These are phyloP conservation scores for Pomatostomus ruficeps DNA, from an alignment of 2,113 vertebrate species.

Conservation along the genomic window DNA sequence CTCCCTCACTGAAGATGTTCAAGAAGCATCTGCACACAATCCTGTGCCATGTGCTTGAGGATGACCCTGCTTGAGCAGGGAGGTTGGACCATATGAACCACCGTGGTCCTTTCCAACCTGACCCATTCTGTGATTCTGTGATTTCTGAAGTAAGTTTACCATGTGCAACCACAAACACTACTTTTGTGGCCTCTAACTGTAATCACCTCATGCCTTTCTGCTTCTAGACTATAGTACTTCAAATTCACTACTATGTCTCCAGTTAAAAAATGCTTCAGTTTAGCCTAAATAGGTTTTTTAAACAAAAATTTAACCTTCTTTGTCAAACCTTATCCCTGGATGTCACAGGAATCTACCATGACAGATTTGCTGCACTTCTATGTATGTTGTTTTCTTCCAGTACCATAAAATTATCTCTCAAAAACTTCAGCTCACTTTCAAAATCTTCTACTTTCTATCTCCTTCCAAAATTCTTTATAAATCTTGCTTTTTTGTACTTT, in stretches of 20 bases:
- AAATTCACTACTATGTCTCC: neutral
- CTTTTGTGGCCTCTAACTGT: neutral
- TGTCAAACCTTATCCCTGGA: neutral
- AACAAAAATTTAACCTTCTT: neutral
- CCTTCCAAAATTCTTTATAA: neutral
- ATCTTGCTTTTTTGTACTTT: neutral
- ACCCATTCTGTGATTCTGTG: neutral
- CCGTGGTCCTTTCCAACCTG: neutral
- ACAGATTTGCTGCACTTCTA: neutral
- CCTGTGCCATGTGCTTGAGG: neutral
- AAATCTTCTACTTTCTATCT: neutral
- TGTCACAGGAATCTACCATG: neutral
- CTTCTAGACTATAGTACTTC: neutral
- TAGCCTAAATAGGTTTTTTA: neutral
- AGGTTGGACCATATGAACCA: neutral
- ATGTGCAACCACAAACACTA: neutral
- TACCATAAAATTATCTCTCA: neutral
- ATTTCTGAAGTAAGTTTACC: neutral
- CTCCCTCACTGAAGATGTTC: too few relatives aligned
- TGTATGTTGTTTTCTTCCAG: neutral
- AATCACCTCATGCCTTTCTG: neutral
- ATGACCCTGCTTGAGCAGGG: neutral
- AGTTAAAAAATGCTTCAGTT: neutral
- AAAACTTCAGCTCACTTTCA: neutral
- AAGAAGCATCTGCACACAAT: neutral